phyloP scores from a whole-genome alignment of 1,140 invertebrate genomes.

The Zeugodacus cucurbitae region DNA sequence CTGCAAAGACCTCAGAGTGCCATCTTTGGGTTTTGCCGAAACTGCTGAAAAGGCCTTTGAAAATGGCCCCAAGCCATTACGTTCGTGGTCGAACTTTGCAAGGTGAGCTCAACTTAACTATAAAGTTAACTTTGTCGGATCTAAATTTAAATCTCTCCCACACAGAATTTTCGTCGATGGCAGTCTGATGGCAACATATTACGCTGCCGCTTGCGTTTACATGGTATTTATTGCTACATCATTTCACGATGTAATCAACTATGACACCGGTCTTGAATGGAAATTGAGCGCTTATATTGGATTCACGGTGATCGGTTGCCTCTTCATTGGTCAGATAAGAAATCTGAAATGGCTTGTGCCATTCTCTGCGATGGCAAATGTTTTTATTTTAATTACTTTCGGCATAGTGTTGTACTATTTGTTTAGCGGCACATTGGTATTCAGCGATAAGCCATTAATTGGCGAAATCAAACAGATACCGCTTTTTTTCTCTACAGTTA shows the following conservation, averaged over 20 bases:
- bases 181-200: slow-evolving; percentile 74
- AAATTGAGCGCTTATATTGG: slow-evolving; percentile 63
- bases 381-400: slow-evolving; percentile 76
- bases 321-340: slow-evolving; percentile 69
- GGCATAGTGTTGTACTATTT: slow-evolving; percentile 79
- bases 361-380: slow-evolving; percentile 78
- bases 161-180: slow-evolving; percentile 73
- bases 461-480: slow-evolving; percentile 70
- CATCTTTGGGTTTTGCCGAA: slow-evolving; percentile 80
- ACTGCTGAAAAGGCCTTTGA: slow-evolving; percentile 82
- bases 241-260: slow-evolving; percentile 74
- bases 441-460: slow-evolving; percentile 68
- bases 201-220: slow-evolving; percentile 80
- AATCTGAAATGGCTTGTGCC: slow-evolving; percentile 80
- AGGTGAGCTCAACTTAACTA: slow-evolving; percentile 71
- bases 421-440: slow-evolving; percentile 70
- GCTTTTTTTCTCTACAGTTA: slow-evolving; percentile 78
- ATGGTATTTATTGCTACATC: slow-evolving; percentile 79
- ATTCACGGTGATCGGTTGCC: slow-evolving; percentile 57
- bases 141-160: slow-evolving; percentile 46
- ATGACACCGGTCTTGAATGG: slow-evolving; percentile 54
- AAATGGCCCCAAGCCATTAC: slow-evolving; percentile 73
- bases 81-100: slow-evolving; percentile 71
- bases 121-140: no score
- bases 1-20: slow-evolving; percentile 73